A percentile compares a stretch with the other conserved stretches of the same genome.
Conservation (phyloP, 2,797 vertebrate genomes). For the Phoeniculus purpureus region DNA sequence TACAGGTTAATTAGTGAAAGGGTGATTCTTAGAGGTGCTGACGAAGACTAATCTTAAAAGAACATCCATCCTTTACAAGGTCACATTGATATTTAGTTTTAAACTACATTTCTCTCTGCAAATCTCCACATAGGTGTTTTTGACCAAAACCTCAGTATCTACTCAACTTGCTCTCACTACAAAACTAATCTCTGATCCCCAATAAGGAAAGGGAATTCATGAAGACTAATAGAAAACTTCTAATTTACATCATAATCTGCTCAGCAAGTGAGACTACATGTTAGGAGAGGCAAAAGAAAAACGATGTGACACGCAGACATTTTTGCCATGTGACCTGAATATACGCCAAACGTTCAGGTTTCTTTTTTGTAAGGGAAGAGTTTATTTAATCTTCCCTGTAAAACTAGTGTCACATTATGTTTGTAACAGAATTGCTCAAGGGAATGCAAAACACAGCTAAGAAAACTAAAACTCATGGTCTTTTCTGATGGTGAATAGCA, state of each 20-base stretch:
- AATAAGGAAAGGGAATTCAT: not conserved
- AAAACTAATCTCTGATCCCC: not conserved
- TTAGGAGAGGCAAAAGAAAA: not conserved
- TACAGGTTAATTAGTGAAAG: not conserved
- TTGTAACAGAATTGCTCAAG: not conserved
- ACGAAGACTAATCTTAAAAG: not conserved
- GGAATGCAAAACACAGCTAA: not conserved
- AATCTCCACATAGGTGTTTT: not conserved
- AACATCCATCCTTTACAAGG: not conserved
- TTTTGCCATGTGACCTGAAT: not conserved
- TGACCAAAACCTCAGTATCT: not conserved
- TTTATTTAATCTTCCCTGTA: not conserved
- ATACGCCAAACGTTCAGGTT: not conserved
- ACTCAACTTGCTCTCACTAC: not conserved
- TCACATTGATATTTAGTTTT: not conserved
- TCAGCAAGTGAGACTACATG: not conserved
- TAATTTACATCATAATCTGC: not conserved
- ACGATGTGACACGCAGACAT: not conserved
- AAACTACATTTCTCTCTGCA: not conserved
- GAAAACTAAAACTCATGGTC: not conserved
- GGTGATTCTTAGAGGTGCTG: not conserved
- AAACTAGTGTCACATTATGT: not conserved
- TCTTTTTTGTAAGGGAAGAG: not conserved
- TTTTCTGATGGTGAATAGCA: not conserved
- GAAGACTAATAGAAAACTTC: not conserved